Base-by-base conservation (phyloP, 2,797 vertebrate species). In the Cossypha dichroa region DNA sequence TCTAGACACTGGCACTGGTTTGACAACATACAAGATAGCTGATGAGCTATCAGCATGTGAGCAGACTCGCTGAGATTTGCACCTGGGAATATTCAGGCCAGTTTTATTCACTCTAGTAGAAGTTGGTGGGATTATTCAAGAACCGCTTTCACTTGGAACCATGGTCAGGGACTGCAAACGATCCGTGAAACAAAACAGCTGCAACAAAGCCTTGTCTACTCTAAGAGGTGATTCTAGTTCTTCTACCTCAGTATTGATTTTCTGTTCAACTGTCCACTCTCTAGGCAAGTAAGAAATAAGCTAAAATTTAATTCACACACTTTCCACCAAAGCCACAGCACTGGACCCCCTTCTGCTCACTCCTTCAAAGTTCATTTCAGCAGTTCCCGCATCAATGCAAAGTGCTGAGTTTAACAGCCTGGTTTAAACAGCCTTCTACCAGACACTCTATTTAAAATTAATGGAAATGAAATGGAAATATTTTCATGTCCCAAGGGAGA, bases 381-480 rank as follows among this genome's bases (percentile, higher is more conserved):
- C 34, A 52, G 48, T 70, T 93, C 80, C 62, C 86, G 70, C 70
- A 36, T 69, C 59, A 85, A 43, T 55, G 52, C 34, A 41, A 88
- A 92, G 8, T 8, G 3, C 25, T 9, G 10, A 33, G 17, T 73
- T 86, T 41, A 66, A 49, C 48, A 90, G 52, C 29, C 29, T 46
- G 12, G 59, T 96, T 91, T 91, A 72, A 92, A 87, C 63, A 93
- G 34, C 59, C 49, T 75, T 79, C 70, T 67, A 66, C 55, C 55
- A 84, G 95, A 87, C 33, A 79, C 9, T 5, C 9, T 14, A 46
- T 38, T 87, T 59, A 56, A 75, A 86, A 88, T 55, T 4, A 56
- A 92, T 93, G 77, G 62, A 95, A 95, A 96, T 75, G 0, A 90
- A 92, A 96, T 96, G 92, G 56, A 95, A 97, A 96, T 93, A 60